These are phyloP conservation scores for Cricetomys ansorgei DNA, from an alignment of 2,113 vertebrate species.

Conservation along the genomic window DNA sequence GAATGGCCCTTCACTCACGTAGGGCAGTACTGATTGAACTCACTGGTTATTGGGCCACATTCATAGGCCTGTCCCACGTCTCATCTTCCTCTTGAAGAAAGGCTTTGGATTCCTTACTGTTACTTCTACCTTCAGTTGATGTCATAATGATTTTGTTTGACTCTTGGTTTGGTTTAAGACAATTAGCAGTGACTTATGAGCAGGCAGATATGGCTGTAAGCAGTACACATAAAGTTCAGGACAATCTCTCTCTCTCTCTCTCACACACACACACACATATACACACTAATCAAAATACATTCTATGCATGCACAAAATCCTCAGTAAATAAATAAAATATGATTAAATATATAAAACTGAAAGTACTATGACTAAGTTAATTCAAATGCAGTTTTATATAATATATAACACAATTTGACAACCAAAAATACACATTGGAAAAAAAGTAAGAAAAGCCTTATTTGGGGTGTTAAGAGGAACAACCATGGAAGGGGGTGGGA, in stretches of 20 bases:
- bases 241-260: too few relatives aligned
- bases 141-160: neutral
- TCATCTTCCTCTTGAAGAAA: neutral
- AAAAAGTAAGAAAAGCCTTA: neutral
- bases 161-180: neutral
- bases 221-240: neutral
- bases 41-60: neutral
- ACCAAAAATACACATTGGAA: conserved; percentile 68
- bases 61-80: neutral
- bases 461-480: neutral
- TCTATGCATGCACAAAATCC: too few relatives aligned
- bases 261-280: neutral
- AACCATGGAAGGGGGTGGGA: neutral
- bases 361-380: conserved; percentile 52
- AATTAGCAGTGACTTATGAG: neutral
- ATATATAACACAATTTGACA: conserved; percentile 75
- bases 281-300: neutral
- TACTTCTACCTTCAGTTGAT: neutral
- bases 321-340: neutral
- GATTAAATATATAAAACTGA: neutral
- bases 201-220: neutral
- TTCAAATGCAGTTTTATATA: conserved; percentile 69
- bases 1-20: neutral
- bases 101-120: neutral
- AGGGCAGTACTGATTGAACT: too few relatives aligned